These are phyloP conservation scores for Turdus rufiventris DNA, from an alignment of 2,113 vertebrate species.

Conservation along the genomic window DNA sequence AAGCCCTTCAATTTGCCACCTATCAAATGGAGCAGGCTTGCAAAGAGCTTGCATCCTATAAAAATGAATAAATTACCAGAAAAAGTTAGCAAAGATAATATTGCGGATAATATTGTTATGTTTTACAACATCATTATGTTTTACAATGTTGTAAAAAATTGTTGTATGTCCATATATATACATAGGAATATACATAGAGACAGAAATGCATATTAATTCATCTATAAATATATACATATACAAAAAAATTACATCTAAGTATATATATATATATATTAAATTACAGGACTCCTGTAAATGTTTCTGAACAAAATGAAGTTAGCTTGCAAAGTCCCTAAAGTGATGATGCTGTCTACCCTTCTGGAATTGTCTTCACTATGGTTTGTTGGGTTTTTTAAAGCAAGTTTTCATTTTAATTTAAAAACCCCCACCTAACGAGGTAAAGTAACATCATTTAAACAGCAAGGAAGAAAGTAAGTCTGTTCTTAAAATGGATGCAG, in stretches of 20 bases:
- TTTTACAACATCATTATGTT: too few relatives aligned
- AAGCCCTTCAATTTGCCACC: neutral
- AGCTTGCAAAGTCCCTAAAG: conserved; percentile 26
- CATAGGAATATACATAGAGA: neutral
- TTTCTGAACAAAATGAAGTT: neutral
- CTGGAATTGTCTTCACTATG: conserved; percentile 4
- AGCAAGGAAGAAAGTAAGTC: neutral
- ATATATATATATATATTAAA: neutral
- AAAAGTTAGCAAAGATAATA: neutral
- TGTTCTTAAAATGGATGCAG: conserved; percentile 56
- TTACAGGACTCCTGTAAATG: neutral
- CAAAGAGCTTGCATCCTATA: neutral
- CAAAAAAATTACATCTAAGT: neutral
- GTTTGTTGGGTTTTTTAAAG: neutral
- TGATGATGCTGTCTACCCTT: conserved; percentile 11
- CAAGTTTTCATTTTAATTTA: neutral
- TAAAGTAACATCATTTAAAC: neutral
- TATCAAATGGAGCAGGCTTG: neutral
- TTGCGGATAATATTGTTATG: too few relatives aligned
- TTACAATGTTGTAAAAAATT: too few relatives aligned
- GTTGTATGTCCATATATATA: fast-evolving
- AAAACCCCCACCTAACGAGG: neutral
- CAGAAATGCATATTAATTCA: fast-evolving
- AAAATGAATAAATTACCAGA: neutral
- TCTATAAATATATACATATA: neutral